A percentile compares a stretch with the other conserved stretches of the same genome.
Evolutionary conservation across 2,888 invertebrate genomes (phyloP).

Genomic region (Macrosoma leucophasiata): DNA sequence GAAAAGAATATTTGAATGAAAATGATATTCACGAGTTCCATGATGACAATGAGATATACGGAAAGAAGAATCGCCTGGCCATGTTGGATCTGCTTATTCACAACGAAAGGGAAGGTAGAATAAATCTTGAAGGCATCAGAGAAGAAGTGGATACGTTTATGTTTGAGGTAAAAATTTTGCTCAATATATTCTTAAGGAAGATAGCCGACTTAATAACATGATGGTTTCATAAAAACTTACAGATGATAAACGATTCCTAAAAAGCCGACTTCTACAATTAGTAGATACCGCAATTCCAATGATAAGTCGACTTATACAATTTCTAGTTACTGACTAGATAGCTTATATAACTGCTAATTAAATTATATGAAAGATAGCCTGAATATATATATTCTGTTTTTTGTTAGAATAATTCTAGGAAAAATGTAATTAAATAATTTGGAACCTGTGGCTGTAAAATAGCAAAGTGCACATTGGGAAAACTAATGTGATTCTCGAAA

Average conservation of each 20-base stretch:
- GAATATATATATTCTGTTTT: no score
- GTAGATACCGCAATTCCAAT: background rate
- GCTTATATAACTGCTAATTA: no score
- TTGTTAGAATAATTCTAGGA: no score
- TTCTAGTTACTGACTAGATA: background rate
- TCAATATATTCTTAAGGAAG: background rate
- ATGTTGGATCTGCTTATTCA: slow-evolving; percentile 79
- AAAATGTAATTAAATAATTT: no score
- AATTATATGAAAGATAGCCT: no score
- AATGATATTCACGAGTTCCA: slow-evolving; percentile 10
- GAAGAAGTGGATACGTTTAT: slow-evolving; percentile 84
- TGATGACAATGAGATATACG: slow-evolving; percentile 31
- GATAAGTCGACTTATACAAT: background rate
- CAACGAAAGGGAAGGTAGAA: slow-evolving; percentile 68
- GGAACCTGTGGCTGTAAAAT: no score
- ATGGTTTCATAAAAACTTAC: background rate
- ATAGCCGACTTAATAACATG: no score
- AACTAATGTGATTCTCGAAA: no score
- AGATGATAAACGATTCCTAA: background rate
- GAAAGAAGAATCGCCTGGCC: slow-evolving; percentile 67
- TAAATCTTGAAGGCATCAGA: slow-evolving; percentile 76
- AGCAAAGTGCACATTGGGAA: no score
- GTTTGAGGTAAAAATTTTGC: slow-evolving; percentile 72
- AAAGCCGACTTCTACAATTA: background rate
- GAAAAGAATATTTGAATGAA: slow-evolving; percentile 28